Evolutionary conservation across 2,888 invertebrate species (phyloP).

Genomic region (Allygus modestus): DNA sequence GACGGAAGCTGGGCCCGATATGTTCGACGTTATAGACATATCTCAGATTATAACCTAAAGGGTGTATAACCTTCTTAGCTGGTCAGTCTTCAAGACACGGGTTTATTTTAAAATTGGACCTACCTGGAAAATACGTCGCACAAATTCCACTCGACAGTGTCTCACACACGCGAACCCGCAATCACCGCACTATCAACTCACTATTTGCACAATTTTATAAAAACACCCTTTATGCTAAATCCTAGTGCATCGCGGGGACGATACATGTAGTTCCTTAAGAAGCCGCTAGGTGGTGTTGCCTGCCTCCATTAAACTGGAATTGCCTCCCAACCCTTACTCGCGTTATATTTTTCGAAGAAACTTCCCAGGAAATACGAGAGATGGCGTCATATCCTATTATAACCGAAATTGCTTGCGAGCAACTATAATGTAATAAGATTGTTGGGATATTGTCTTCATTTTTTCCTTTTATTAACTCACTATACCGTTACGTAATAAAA

Average conservation of each 20-base stretch:
- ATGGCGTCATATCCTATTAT: conserved; percentile 6
- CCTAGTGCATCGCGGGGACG: conserved; percentile 38
- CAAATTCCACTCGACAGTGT: neutral
- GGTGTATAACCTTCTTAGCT: conserved; percentile 40
- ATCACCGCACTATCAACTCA: conserved; percentile 24
- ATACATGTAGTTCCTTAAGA: conserved; percentile 53
- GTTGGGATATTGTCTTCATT: neutral
- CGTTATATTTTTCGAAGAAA: conserved; percentile 40
- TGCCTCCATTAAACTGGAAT: conserved; percentile 57
- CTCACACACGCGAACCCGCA: neutral
- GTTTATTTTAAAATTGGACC: neutral
- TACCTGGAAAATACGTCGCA: neutral
- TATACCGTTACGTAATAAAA: no score
- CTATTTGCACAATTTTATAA: conserved; percentile 41
- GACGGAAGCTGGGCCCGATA: conserved; percentile 11
- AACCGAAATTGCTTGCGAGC: neutral
- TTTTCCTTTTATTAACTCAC: no score
- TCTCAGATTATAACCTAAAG: conserved; percentile 50
- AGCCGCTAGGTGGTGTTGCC: conserved; percentile 50
- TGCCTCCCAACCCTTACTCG: conserved; percentile 40
- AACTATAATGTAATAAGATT: neutral
- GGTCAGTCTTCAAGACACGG: neutral
- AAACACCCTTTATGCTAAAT: conserved; percentile 57
- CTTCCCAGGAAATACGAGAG: conserved; percentile 31
- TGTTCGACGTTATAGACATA: conserved; percentile 52